A percentile compares a stretch with the other conserved stretches of the same genome.
Evolutionary conservation across 1,140 invertebrate species (phyloP).

Genomic region (Plutomurus gul): DNA sequence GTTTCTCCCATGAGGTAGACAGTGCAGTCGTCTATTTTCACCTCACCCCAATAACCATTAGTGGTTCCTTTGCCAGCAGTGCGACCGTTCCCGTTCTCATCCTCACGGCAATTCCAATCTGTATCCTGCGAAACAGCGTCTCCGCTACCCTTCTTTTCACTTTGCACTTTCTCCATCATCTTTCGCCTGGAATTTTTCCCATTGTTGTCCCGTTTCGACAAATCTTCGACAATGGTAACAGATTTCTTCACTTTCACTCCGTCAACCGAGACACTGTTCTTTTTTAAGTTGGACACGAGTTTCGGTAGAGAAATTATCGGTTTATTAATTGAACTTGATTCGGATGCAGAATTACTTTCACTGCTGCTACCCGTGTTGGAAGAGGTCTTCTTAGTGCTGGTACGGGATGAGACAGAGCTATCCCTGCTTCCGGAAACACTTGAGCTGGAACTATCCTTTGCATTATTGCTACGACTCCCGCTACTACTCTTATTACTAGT

Average conservation of each 20-base stretch:
- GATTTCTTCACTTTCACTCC: slow-evolving; percentile 26
- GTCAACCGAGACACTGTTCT: background rate
- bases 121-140: background rate
- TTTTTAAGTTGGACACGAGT: slow-evolving; percentile 25
- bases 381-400: background rate
- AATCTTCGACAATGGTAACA: slow-evolving; percentile 31
- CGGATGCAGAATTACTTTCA: background rate
- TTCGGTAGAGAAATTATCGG: slow-evolving; percentile 8
- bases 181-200: too few species aligned
- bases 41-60: slow-evolving; percentile 31
- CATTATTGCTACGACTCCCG: background rate
- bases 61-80: background rate
- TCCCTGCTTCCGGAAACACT: background rate
- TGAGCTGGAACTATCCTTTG: too few species aligned
- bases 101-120: background rate
- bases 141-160: background rate
- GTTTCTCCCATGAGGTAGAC: slow-evolving; percentile 50
- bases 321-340: background rate
- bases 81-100: background rate
- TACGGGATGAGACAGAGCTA: background rate
- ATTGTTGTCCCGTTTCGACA: background rate
- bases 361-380: background rate
- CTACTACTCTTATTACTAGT: background rate
- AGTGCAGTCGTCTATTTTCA: slow-evolving; percentile 42
- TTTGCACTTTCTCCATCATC: background rate